Evolutionary conservation across 2,888 invertebrate species (phyloP), one percentile per base, ranked within the genome.

Genomic region (Pimpla rufipes): DNA sequence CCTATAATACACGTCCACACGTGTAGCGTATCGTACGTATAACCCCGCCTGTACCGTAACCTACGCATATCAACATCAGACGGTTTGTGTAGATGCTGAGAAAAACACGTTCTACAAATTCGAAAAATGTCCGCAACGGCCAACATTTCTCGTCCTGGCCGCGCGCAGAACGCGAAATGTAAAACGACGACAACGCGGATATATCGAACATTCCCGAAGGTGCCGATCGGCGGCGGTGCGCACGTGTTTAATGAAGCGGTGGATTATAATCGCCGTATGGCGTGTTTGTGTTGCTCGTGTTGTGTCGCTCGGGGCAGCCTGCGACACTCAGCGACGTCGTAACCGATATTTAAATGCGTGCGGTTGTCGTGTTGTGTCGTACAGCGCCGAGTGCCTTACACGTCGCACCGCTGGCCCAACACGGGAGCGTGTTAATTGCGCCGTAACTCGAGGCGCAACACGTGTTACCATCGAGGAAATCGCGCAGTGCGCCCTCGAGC

Each of bases 341-440:
- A 62, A 76, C 75, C 70, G n/a, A n/a, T n/a, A 79, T 79, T 71
- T 73, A 73, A 83, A 80, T 77, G 70, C 75, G 18, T 47, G 8
- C 1, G 42, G 21, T 76, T 45, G 76, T 57, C 29, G 29, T 2
- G 2, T 29, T 29, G 29, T 29, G 29, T 29, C 29, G 29, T 29
- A 29, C 29, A 29, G n/a, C 29, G 5, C 29, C 29, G 29, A 2
- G 29, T 2, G 29, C 29, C 29, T 29, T 5, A 5, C 29, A 29
- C 3, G 3, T 29, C 35, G 11, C 74, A 83, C 79, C 70, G 37
- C 62, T 2, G 16, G 62, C 7, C 8, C 62, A 62, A 62, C 62
- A 16, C 40, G 62, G 7, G n/a, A 10, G 62, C 79, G 75, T 57
- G 82, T 83, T 83, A 79, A 83, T 83, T 83, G 79, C 75, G 79